phyloP scores from a whole-genome alignment of 2,888 invertebrate species.

The Agapostemon virescens region DNA sequence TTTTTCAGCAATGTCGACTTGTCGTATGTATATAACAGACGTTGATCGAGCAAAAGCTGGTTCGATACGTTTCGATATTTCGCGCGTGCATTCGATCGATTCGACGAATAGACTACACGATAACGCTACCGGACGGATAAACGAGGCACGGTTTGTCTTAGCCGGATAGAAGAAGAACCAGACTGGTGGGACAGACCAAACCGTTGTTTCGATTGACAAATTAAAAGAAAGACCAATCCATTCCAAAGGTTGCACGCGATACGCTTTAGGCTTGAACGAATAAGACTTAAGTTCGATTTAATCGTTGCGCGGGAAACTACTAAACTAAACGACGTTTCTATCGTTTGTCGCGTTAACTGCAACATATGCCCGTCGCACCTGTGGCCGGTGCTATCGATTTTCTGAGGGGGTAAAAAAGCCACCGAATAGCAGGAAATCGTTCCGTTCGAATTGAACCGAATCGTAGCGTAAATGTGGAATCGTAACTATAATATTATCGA shows the following conservation, averaged over 20 bases:
- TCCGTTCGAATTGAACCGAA: too few species aligned
- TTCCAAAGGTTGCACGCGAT: not conserved
- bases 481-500: too few species aligned
- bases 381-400: too few species aligned
- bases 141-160: not conserved
- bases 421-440: too few species aligned
- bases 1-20: slow-evolving; percentile 24
- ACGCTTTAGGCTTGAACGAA: not conserved
- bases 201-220: too few species aligned
- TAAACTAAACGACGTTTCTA: not conserved
- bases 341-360: not conserved
- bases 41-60: slow-evolving; percentile 36
- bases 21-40: slow-evolving; percentile 51
- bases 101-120: not conserved
- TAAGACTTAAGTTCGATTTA: not conserved
- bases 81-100: too few species aligned
- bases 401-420: too few species aligned
- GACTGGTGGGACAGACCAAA: too few species aligned
- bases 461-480: too few species aligned
- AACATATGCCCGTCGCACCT: too few species aligned
- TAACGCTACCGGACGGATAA: not conserved
- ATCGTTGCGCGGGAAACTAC: not conserved
- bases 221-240: too few species aligned
- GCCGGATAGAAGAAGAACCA: not conserved
- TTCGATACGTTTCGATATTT: too few species aligned